Evolutionary conservation across 2,113 vertebrate genomes (phyloP), one percentile per base, ranked within the genome.

Genomic region (Datnioides undecimradiatus): DNA sequence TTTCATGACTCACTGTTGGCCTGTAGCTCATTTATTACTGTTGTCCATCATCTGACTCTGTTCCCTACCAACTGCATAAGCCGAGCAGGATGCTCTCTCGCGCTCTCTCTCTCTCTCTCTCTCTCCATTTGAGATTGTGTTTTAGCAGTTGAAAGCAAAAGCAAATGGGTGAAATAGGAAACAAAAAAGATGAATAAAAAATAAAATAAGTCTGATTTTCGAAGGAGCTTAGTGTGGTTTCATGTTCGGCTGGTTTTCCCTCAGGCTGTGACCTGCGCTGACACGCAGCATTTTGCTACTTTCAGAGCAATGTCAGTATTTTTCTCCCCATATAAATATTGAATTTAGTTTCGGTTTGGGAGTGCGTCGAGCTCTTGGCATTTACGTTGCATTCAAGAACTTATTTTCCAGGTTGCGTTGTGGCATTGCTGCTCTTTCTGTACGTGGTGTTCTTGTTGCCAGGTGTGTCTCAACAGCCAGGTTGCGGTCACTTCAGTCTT

Each of bases 11-110:
- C 90, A 81, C 85, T 73, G 64, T 84, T 84, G 87, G 89, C 80
- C 87, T 87, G 80, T 69, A 87, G 87, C 91, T 90, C 82, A 90
- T 93, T 90, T 88, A 90, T 88, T 92, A 89, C 79, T 43, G 78
- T 78, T 87, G 85, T 78, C 81, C 86, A 86, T 90, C 88, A 91
- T 87, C 70, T 54, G 49, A 63, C 36, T 79, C 63, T 33, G 64
- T 49, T 75, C 41, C 71, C 51, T 54, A 14, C 69, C 69, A 64
- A 66, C 17, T 68, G 70, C 63, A 78, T 25, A 68, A 73, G 31
- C 75, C n/a, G 65, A 66, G 34, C 76, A 79, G 62, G 71, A 80
- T 33, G 71, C 64, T 14, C 41, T 36, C 62, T 48, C 29, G 38
- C 6, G 31, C 23, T 65, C 48, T 52, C 36, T 70, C n/a, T 77